phyloP scores from a whole-genome alignment of 2,888 invertebrate species.

The Zootermopsis nevadensis region DNA sequence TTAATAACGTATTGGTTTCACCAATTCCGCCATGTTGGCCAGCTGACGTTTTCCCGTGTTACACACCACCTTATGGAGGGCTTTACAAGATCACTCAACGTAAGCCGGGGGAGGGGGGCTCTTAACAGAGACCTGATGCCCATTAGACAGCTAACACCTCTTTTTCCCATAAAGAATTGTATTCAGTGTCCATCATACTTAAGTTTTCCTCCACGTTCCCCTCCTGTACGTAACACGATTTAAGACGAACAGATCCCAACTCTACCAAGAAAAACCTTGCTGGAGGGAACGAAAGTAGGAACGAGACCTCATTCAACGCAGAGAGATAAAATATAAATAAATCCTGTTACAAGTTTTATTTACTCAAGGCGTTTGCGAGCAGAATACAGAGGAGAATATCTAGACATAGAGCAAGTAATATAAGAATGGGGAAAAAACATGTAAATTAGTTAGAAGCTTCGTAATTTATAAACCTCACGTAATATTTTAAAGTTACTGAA shows the following conservation, averaged over 20 bases:
- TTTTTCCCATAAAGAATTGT: slow-evolving; percentile 9
- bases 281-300: not conserved
- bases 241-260: not conserved
- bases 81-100: slow-evolving; percentile 21
- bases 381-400: no score
- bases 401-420: no score
- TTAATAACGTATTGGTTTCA: not conserved
- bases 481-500: no score
- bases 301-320: no score
- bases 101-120: slow-evolving; percentile 9
- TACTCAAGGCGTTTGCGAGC: no score
- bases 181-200: slow-evolving; percentile 23
- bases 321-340: not conserved
- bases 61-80: slow-evolving; percentile 11
- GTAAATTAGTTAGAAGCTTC: no score
- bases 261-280: not conserved
- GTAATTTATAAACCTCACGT: no score
- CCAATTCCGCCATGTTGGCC: slow-evolving; percentile 6
- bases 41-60: slow-evolving; percentile 35
- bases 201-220: not conserved
- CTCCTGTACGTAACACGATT: not conserved
- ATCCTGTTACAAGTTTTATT: not conserved
- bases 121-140: not conserved
- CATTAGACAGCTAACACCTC: slow-evolving; percentile 5
- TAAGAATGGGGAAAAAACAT: no score